These are phyloP conservation scores for Florisuga fusca DNA, from an alignment of 2,797 vertebrate genomes.

Conservation along the genomic window DNA sequence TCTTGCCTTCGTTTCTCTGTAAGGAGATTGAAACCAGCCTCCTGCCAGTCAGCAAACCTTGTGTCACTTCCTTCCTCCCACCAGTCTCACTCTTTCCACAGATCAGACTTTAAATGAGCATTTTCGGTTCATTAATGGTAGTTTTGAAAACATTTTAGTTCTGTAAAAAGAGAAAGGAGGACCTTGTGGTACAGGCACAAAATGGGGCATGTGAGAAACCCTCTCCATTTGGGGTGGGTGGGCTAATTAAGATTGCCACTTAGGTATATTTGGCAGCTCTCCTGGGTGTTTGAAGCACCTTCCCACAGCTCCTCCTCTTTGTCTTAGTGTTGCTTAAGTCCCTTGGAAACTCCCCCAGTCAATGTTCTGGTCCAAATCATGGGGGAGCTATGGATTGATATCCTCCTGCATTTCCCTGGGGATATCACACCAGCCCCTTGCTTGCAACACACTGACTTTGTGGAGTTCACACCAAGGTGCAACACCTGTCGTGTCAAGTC, in stretches of 20 bases:
- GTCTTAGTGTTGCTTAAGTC: neutral
- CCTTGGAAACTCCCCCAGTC: neutral
- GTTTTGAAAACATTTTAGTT: slow-evolving; percentile 43
- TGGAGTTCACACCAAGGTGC: neutral
- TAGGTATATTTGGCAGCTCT: neutral
- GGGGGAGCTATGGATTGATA: neutral
- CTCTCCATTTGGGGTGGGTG: neutral
- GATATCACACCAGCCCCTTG: neutral
- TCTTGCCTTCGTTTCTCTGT: neutral
- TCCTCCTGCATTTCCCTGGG: neutral
- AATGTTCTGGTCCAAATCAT: neutral
- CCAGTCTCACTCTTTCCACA: slow-evolving; percentile 76
- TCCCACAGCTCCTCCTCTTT: neutral
- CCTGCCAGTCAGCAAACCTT: slow-evolving; percentile 50
- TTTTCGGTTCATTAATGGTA: slow-evolving; percentile 71
- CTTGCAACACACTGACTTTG: neutral
- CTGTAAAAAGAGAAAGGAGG: neutral
- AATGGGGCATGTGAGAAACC: neutral
- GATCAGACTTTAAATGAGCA: slow-evolving; percentile 62
- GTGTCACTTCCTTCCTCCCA: slow-evolving; percentile 79
- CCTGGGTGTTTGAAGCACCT: neutral
- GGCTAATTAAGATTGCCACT: neutral
- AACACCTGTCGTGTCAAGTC: neutral
- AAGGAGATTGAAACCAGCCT: slow-evolving; percentile 52
- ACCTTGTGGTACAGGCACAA: neutral